phyloP scores from a whole-genome alignment of 1,140 invertebrate genomes.

The Aphidius ervi region DNA sequence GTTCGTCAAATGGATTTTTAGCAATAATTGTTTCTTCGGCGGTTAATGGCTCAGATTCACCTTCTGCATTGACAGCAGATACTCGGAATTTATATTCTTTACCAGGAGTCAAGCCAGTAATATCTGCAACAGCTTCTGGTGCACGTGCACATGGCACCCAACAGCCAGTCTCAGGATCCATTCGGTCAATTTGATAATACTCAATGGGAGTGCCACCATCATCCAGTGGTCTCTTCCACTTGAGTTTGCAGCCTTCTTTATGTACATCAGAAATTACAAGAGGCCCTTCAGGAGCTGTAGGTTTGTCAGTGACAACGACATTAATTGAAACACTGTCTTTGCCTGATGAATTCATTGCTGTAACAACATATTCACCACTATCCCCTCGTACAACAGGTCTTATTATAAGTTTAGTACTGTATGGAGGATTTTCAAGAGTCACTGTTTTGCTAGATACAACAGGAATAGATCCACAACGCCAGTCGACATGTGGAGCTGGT shows the following conservation, averaged over 20 bases:
- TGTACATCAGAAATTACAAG: slow-evolving; percentile 85
- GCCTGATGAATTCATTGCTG: slow-evolving; percentile 79
- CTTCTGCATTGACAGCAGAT: slow-evolving; percentile 92
- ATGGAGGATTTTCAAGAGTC: slow-evolving; percentile 78
- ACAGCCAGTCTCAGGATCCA: slow-evolving; percentile 87
- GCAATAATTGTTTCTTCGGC: slow-evolving; percentile 83
- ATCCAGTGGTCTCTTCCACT: slow-evolving; percentile 90
- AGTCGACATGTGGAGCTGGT: slow-evolving; percentile 84
- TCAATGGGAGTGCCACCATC: slow-evolving; percentile 85
- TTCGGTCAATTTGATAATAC: slow-evolving; percentile 91
- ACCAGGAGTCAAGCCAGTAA: slow-evolving; percentile 81
- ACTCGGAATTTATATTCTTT: slow-evolving; percentile 95
- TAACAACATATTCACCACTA: slow-evolving; percentile 84
- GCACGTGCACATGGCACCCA: slow-evolving; percentile 89
- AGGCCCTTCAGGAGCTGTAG: slow-evolving; percentile 81
- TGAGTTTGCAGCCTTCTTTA: slow-evolving; percentile 89
- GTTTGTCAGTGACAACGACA: slow-evolving; percentile 90
- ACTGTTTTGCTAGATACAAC: slow-evolving; percentile 59
- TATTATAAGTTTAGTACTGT: slow-evolving; percentile 83
- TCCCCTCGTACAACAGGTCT: slow-evolving; percentile 75
- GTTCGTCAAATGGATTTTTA: slow-evolving; percentile 95
- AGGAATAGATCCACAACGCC: slow-evolving; percentile 69
- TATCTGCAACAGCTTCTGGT: slow-evolving; percentile 74
- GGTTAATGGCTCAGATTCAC: slow-evolving; percentile 90
- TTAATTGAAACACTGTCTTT: slow-evolving; percentile 85